Conservation (phyloP, 2,888 invertebrate species). For the Pemphredon lugubris region DNA sequence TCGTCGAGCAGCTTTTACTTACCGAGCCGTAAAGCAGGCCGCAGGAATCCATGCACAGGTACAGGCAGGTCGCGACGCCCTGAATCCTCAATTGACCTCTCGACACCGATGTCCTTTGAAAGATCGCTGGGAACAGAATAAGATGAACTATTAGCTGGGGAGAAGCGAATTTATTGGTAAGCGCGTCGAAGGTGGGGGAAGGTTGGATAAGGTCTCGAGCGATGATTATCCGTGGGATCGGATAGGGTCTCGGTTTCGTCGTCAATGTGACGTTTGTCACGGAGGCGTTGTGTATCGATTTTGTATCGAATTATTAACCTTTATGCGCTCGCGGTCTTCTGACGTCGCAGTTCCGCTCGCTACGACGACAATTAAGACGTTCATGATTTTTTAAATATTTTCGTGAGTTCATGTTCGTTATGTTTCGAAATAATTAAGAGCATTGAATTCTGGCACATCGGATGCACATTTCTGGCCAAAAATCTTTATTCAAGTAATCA, state of each 20-base stretch:
- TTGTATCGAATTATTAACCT: too few relatives aligned
- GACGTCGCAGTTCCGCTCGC: too few relatives aligned
- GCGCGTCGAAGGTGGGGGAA: too few relatives aligned
- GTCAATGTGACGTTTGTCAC: too few relatives aligned
- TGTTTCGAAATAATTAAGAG: not conserved
- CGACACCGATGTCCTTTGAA: slow-evolving; percentile 87
- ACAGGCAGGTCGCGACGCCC: slow-evolving; percentile 93
- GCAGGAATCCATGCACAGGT: slow-evolving; percentile 94
- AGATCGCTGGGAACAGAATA: slow-evolving; percentile 84
- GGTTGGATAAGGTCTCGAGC: too few relatives aligned
- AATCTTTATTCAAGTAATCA: too few relatives aligned
- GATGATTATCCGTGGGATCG: too few relatives aligned
- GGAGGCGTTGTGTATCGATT: too few relatives aligned
- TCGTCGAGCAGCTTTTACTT: slow-evolving; percentile 81
- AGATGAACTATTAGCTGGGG: not conserved
- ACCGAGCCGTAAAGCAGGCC: slow-evolving; percentile 94
- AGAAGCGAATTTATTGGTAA: not conserved
- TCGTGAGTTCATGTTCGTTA: not conserved
- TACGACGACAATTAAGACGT: not conserved
- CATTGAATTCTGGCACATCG: too few relatives aligned
- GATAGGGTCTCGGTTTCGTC: too few relatives aligned
- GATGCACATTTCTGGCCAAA: too few relatives aligned
- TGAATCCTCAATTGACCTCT: slow-evolving; percentile 93
- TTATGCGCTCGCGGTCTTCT: too few relatives aligned
- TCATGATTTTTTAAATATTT: not conserved